A percentile compares a stretch with the other conserved stretches of the same genome.
Conservation (phyloP, 1,140 invertebrate species). For the Diabrotica undecimpunctata region DNA sequence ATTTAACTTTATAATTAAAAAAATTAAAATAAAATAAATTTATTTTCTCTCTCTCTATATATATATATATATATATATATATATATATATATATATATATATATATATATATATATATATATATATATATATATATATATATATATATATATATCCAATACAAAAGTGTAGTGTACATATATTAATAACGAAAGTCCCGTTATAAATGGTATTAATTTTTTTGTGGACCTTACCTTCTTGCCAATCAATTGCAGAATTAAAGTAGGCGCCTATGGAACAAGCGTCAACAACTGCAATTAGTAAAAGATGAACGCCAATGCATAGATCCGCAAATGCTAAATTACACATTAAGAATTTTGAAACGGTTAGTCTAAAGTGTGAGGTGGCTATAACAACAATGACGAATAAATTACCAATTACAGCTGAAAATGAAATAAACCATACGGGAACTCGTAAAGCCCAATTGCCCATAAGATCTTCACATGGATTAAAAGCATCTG, state of each 20-base stretch:
- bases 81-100: too few species aligned
- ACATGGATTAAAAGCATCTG: constrained; percentile 48
- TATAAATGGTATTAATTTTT: too few species aligned
- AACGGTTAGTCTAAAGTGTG: constrained; percentile 61
- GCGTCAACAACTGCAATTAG: constrained; percentile 79
- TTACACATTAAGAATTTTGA: constrained; percentile 84
- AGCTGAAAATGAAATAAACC: constrained; percentile 66
- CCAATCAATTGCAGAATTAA: constrained; percentile 87
- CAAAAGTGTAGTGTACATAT: too few species aligned
- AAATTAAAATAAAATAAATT: too few species aligned
- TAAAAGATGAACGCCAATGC: constrained; percentile 78
- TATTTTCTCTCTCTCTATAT: too few species aligned
- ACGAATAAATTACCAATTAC: constrained; percentile 81
- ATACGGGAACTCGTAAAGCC: constrained; percentile 72
- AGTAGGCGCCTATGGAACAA: constrained; percentile 77
- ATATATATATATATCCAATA: too few species aligned
- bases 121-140: too few species aligned
- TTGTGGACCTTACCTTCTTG: constrained; percentile 63
- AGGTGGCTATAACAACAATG: constrained; percentile 67
- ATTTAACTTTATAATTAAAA: too few species aligned
- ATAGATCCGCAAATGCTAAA: constrained; percentile 80
- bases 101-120: too few species aligned
- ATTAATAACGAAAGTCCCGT: too few species aligned
- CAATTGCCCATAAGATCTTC: constrained; percentile 89
- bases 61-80: too few species aligned